Evolutionary conservation across 1,140 invertebrate species (phyloP).

Genomic region (Temnothorax curvispinosus): DNA sequence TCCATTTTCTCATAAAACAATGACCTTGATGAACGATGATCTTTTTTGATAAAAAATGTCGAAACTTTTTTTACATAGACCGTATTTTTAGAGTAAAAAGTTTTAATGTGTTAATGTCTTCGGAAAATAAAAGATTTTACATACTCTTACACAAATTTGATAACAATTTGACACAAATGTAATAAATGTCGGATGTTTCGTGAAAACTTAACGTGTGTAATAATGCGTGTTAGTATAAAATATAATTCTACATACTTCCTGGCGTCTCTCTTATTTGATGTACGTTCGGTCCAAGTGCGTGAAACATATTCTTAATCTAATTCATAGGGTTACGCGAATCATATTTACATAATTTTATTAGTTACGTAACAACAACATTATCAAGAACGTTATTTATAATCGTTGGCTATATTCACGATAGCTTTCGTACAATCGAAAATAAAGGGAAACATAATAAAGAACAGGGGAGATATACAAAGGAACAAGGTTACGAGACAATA

Average conservation of each 20-base stretch:
- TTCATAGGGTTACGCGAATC: constrained; percentile 27
- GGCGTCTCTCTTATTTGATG: constrained; percentile 11
- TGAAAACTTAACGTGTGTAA: constrained; percentile 19
- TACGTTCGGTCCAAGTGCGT: constrained; percentile 18
- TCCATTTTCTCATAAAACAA: not conserved
- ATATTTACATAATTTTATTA: constrained; percentile 53
- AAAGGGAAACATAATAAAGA: not conserved
- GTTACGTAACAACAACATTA: constrained; percentile 46
- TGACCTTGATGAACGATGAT: not conserved
- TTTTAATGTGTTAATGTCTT: not conserved
- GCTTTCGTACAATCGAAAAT: not conserved
- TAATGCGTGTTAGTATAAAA: not conserved
- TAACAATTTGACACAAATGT: too few species aligned
- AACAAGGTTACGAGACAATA: constrained; percentile 33
- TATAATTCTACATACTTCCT: constrained; percentile 35
- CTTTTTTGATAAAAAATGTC: not conserved
- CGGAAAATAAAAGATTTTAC: not conserved
- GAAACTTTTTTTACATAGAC: not conserved
- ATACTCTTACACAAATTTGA: not conserved
- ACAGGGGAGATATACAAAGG: not conserved
- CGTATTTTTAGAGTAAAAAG: not conserved
- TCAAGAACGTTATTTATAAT: constrained; percentile 37
- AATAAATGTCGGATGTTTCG: not conserved
- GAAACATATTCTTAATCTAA: constrained; percentile 22
- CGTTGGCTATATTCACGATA: not conserved